These are phyloP conservation scores for Choloepus hoffmanni DNA, from an alignment of 2,113 vertebrate species.

Conservation along the genomic window DNA sequence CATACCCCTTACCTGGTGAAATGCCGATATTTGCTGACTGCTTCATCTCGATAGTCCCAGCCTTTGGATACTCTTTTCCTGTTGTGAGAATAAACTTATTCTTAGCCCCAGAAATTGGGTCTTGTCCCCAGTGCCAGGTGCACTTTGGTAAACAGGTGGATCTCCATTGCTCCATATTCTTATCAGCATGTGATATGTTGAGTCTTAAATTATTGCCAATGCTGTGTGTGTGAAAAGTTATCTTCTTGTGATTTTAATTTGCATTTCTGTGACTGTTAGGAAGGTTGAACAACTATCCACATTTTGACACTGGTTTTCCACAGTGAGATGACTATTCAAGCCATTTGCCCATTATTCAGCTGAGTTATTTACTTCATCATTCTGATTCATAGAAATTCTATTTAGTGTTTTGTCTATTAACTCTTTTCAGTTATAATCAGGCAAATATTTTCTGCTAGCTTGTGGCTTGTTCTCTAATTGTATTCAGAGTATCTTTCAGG, in stretches of 20 bases:
- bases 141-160: no score
- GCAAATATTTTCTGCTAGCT: background rate
- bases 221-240: fast-evolving
- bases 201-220: background rate
- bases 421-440: background rate
- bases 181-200: no score
- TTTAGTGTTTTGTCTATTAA: background rate
- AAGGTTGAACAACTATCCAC: background rate
- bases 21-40: no score
- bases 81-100: no score
- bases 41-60: no score
- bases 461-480: background rate
- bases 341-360: background rate
- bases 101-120: no score
- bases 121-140: no score
- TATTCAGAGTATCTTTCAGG: background rate
- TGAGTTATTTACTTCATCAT: background rate
- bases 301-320: background rate
- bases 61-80: no score
- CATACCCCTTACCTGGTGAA: no score
- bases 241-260: background rate
- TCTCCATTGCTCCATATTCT: no score
- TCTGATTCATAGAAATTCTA: background rate
- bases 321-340: background rate
- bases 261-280: background rate